Percentiles rank a stretch among this genome's conserved stretches.
Evolutionary conservation across 1,140 invertebrate genomes (phyloP).

Genomic region (Monochamus saltuarius): DNA sequence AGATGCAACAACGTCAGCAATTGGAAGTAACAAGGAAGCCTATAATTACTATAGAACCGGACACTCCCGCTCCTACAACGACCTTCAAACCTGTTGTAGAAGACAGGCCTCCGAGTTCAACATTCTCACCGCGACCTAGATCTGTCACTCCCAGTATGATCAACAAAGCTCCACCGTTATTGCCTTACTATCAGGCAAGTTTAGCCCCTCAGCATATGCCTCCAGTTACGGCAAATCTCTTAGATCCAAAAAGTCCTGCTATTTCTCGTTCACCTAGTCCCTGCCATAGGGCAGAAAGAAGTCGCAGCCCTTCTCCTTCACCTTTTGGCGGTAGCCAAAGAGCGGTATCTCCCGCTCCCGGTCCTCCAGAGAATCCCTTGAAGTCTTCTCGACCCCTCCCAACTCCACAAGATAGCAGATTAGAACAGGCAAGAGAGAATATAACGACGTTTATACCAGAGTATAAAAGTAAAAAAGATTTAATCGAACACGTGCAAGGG

Average conservation of each 20-base stretch:
- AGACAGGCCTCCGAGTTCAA: conserved; percentile 44
- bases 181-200: conserved; percentile 68
- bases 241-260: conserved; percentile 58
- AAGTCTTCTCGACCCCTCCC: conserved; percentile 42
- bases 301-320: conserved; percentile 48
- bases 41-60: conserved; percentile 33
- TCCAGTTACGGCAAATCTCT: conserved; percentile 57
- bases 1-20: conserved; percentile 17
- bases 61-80: conserved; percentile 1
- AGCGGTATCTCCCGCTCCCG: conserved; percentile 58
- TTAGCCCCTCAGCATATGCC: conserved; percentile 60
- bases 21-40: conserved; percentile 25
- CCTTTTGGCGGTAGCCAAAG: conserved; percentile 17
- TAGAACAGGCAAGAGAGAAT: conserved; percentile 41
- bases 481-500: conserved; percentile 21
- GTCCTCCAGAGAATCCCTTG: conserved; percentile 61
- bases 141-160: conserved; percentile 63
- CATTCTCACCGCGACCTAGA: conserved; percentile 48
- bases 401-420: conserved; percentile 34
- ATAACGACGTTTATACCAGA: conserved; percentile 43
- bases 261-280: conserved; percentile 61
- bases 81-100: conserved; percentile 62
- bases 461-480: conserved; percentile 33
- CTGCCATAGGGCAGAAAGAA: conserved; percentile 42
- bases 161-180: conserved; percentile 64